A percentile compares a stretch with the other conserved stretches of the same genome.
phyloP scores from a whole-genome alignment of 2,113 vertebrate species.

The Polypterus bichir region DNA sequence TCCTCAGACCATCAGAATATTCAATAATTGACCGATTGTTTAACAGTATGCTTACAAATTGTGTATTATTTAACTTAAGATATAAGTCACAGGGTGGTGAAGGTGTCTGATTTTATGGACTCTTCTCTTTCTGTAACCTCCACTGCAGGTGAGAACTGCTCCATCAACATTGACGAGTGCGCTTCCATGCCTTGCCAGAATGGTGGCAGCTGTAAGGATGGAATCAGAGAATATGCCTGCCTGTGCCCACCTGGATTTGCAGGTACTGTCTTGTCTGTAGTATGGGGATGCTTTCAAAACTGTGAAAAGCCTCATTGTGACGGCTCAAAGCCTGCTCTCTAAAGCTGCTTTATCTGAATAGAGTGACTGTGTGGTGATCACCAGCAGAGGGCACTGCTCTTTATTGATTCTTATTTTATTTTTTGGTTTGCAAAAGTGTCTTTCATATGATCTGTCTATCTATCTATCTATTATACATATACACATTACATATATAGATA shows the following conservation, averaged over 20 bases:
- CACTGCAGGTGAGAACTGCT: conserved; percentile 67
- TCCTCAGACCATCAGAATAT: too few relatives aligned
- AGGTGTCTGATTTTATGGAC: too few relatives aligned
- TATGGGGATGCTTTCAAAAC: neutral
- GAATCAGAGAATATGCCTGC: conserved; percentile 62
- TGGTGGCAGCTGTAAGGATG: conserved; percentile 65
- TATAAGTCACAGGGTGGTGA: too few relatives aligned
- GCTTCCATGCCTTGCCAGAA: conserved; percentile 63
- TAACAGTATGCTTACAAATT: neutral
- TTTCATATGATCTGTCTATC: too few relatives aligned
- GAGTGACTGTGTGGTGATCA: neutral
- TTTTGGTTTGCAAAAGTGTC: too few relatives aligned
- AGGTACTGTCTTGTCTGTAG: conserved; percentile 44
- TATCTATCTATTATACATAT: too few relatives aligned
- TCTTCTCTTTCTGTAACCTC: neutral
- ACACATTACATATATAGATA: too few relatives aligned
- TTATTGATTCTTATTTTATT: too few relatives aligned
- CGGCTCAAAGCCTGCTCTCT: neutral
- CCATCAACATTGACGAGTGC: conserved; percentile 69
- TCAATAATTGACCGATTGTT: neutral
- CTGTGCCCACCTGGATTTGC: conserved; percentile 65
- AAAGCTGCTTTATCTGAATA: neutral
- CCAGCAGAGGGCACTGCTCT: too few relatives aligned
- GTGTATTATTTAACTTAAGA: neutral
- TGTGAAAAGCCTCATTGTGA: neutral